A percentile compares a stretch with the other conserved stretches of the same genome.
phyloP scores from a whole-genome alignment of 2,797 vertebrate species.

The Halcyon smyrnensis region DNA sequence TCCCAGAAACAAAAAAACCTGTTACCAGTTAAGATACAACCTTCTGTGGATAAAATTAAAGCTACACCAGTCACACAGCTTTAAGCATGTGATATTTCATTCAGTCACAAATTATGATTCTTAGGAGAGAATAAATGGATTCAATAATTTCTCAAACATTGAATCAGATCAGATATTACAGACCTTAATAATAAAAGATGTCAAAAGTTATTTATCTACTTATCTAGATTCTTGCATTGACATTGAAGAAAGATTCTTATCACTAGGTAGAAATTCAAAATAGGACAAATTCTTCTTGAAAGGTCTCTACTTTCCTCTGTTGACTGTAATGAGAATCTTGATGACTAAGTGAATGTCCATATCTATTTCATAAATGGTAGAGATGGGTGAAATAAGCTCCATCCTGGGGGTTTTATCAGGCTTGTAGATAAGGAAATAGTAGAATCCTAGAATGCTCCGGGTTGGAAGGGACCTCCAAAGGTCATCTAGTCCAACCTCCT shows the following conservation, averaged over 20 bases:
- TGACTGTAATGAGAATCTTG: neutral
- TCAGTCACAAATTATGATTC: neutral
- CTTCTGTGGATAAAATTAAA: neutral
- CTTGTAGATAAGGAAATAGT: neutral
- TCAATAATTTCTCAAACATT: neutral
- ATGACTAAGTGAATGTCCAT: neutral
- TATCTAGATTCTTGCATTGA: neutral
- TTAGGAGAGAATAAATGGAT: neutral
- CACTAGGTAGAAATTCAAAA: neutral
- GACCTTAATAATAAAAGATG: neutral
- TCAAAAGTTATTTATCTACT: neutral
- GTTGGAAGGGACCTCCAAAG: too few relatives aligned
- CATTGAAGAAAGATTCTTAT: neutral
- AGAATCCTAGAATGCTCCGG: too few relatives aligned
- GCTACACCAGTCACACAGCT: neutral
- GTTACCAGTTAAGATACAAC: too few relatives aligned
- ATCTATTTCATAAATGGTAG: fast-evolving
- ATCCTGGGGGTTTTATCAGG: fast-evolving
- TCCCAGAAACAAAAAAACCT: too few relatives aligned
- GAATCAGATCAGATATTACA: neutral
- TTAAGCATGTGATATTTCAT: neutral
- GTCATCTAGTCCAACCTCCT: too few relatives aligned
- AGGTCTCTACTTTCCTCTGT: fast-evolving
- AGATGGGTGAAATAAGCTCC: neutral
- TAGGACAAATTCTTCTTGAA: neutral